A percentile compares a stretch with the other conserved stretches of the same genome.
Conservation (phyloP, 2,113 vertebrate genomes). For the Esox niger region DNA sequence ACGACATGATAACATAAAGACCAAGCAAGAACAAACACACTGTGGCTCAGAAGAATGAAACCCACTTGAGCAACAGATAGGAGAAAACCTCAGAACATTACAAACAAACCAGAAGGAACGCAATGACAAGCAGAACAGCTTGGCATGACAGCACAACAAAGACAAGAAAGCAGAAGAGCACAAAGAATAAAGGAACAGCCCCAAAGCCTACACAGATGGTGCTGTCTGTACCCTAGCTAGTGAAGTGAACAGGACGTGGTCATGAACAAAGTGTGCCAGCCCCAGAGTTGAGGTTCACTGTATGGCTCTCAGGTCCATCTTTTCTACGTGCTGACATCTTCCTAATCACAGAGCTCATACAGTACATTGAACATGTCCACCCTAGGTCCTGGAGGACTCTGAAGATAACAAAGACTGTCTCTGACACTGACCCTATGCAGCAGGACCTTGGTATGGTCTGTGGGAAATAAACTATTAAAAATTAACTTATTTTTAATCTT, state of each 20-base stretch:
- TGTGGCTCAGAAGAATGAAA: neutral
- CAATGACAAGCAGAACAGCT: slow-evolving; percentile 41
- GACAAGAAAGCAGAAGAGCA: slow-evolving; percentile 18
- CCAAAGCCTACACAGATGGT: slow-evolving; percentile 25
- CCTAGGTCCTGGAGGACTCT: slow-evolving; percentile 1
- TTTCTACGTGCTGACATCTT: slow-evolving; percentile 12
- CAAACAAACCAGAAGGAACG: slow-evolving; percentile 23
- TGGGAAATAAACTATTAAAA: slow-evolving; percentile 71
- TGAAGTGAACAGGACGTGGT: slow-evolving; percentile 44
- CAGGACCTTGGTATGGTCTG: slow-evolving; percentile 48
- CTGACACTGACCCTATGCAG: slow-evolving; percentile 25
- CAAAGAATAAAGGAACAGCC: slow-evolving; percentile 30
- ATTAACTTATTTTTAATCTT: slow-evolving; percentile 68
- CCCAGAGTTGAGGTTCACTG: slow-evolving; percentile 19
- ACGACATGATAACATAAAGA: slow-evolving; percentile 48
- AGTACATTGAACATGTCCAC: no score
- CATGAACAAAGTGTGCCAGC: slow-evolving; percentile 38
- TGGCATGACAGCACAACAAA: slow-evolving; percentile 48
- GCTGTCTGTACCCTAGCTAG: slow-evolving; percentile 30
- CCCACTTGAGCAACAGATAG: neutral
- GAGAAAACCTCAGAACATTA: slow-evolving; percentile 39
- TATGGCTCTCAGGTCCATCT: no score
- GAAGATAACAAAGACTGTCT: slow-evolving; percentile 18
- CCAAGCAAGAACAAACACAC: slow-evolving; percentile 17
- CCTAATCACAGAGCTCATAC: slow-evolving; percentile 5